phyloP scores from a whole-genome alignment of 2,888 invertebrate genomes.

The Drosophila pullipes region DNA sequence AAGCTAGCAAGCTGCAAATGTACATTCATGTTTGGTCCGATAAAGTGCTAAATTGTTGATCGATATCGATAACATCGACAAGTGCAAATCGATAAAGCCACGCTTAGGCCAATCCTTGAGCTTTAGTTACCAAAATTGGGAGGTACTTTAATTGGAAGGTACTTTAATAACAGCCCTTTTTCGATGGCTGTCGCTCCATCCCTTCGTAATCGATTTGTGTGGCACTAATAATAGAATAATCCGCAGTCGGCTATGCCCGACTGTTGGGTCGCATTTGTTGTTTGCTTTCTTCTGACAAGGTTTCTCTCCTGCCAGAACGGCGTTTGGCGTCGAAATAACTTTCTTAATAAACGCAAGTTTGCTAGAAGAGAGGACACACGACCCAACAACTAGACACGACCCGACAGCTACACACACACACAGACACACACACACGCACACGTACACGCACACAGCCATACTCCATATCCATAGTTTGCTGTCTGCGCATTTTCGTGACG shows the following conservation, averaged over 20 bases:
- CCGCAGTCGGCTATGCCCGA: background rate
- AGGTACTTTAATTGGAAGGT: background rate
- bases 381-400: slow-evolving; percentile 6
- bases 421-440: slow-evolving; percentile 14
- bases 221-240: background rate
- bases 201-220: background rate
- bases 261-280: background rate
- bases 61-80: too few relatives aligned
- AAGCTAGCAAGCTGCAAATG: too few relatives aligned
- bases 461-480: slow-evolving; percentile 44
- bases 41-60: too few relatives aligned
- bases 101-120: background rate
- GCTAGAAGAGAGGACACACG: slow-evolving; percentile 58
- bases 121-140: background rate
- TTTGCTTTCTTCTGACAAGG: slow-evolving; percentile 5
- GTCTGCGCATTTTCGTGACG: slow-evolving; percentile 74
- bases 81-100: background rate
- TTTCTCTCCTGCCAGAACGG: slow-evolving; percentile 42
- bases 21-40: too few relatives aligned
- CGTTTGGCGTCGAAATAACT: slow-evolving; percentile 69
- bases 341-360: slow-evolving; percentile 79
- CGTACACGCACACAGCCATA: slow-evolving; percentile 16
- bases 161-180: too few relatives aligned
- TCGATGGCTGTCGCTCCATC: background rate
- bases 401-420: slow-evolving; percentile 1